A percentile compares a stretch with the other conserved stretches of the same genome.
Evolutionary conservation across 2,888 invertebrate genomes (phyloP).

Genomic region (Pandemis heparana): DNA sequence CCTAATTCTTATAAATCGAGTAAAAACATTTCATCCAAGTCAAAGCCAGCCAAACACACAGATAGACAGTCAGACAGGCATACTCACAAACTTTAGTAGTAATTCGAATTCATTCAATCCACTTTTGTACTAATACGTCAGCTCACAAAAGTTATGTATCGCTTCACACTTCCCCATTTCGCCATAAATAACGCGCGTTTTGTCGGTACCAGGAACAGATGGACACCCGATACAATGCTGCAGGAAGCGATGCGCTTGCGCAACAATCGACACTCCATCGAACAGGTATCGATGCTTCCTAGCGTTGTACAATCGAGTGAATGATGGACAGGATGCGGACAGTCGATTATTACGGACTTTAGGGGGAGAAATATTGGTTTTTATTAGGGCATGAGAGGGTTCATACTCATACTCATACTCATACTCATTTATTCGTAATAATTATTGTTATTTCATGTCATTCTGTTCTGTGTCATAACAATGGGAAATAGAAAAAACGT

Average conservation of each 20-base stretch:
- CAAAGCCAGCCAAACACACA: too few species aligned
- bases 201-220: slow-evolving; percentile 9
- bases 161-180: slow-evolving; percentile 35
- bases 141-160: background rate
- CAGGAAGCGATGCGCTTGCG: slow-evolving; percentile 35
- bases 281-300: slow-evolving; percentile 34
- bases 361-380: slow-evolving; percentile 29
- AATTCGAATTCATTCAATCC: too few species aligned
- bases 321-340: slow-evolving; percentile 34
- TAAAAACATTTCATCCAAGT: too few species aligned
- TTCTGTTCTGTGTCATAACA: too few species aligned
- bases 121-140: background rate
- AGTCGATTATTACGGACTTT: slow-evolving; percentile 31
- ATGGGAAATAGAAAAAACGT: too few species aligned
- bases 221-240: slow-evolving; percentile 36
- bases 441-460: too few species aligned
- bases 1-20: too few species aligned
- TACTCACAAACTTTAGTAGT: too few species aligned
- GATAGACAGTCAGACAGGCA: too few species aligned
- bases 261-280: slow-evolving; percentile 29
- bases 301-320: slow-evolving; percentile 25
- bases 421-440: too few species aligned
- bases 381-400: slow-evolving; percentile 6
- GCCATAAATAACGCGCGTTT: slow-evolving; percentile 31
- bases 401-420: too few species aligned